Evolutionary conservation across 2,888 invertebrate genomes (phyloP).

Genomic region (Ophion slaviceki): DNA sequence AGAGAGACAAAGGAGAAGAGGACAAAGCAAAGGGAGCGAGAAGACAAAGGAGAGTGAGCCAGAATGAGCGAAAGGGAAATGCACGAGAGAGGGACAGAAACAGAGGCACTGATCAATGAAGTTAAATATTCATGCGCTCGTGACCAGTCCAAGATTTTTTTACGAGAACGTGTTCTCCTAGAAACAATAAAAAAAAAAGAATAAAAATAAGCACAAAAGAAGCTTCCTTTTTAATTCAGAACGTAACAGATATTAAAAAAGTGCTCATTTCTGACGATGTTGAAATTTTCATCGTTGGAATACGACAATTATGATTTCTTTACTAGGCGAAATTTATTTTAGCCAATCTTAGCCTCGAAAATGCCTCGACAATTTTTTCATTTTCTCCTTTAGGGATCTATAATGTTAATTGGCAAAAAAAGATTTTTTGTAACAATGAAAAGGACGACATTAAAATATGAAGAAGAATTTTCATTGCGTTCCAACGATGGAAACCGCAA

Average conservation of each 20-base stretch:
- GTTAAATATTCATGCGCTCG: slow-evolving; percentile 46
- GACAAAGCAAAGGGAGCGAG: neutral
- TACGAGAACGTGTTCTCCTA: neutral
- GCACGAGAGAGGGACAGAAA: neutral
- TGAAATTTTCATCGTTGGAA: too few relatives aligned
- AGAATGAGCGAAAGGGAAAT: neutral
- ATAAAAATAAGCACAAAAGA: neutral
- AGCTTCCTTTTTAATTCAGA: neutral
- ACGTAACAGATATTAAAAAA: neutral
- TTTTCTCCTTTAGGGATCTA: too few relatives aligned
- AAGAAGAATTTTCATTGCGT: too few relatives aligned
- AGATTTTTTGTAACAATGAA: too few relatives aligned
- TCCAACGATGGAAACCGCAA: too few relatives aligned
- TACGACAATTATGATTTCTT: too few relatives aligned
- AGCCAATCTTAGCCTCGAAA: too few relatives aligned
- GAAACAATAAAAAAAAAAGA: neutral
- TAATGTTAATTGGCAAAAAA: too few relatives aligned
- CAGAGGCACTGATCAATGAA: neutral
- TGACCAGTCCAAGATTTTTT: neutral
- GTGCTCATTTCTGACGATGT: neutral
- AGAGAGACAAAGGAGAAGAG: neutral
- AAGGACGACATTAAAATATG: too few relatives aligned
- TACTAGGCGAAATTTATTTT: too few relatives aligned
- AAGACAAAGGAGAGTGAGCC: neutral
- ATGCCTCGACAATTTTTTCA: too few relatives aligned